Conservation (phyloP, 2,113 vertebrate genomes). For the Grallaria varia region DNA sequence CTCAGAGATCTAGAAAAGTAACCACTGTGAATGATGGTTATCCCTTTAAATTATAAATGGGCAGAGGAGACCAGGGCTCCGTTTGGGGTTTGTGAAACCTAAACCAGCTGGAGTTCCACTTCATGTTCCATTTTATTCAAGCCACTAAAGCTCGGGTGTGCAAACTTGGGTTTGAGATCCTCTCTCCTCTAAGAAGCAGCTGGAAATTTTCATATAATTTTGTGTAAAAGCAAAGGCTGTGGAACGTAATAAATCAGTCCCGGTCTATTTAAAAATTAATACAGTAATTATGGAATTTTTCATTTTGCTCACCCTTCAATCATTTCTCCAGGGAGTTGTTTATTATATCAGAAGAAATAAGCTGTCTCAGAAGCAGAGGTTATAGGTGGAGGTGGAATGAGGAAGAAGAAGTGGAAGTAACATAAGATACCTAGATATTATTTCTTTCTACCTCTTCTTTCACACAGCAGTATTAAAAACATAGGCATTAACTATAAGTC, state of each 20-base stretch:
- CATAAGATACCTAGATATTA: not conserved
- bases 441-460: not conserved
- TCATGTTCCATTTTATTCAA: not conserved
- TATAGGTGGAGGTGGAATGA: not conserved
- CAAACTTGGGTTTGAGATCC: not conserved
- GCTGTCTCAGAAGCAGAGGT: not conserved
- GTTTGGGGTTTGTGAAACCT: slow-evolving; percentile 14
- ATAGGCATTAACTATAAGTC: not conserved
- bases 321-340: not conserved
- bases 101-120: slow-evolving; percentile 25
- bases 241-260: not conserved
- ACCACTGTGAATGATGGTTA: not conserved
- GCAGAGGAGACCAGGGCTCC: not conserved
- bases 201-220: slow-evolving; percentile 26
- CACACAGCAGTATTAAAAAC: not conserved
- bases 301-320: not conserved
- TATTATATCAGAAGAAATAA: not conserved
- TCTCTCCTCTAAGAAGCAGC: not conserved
- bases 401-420: not conserved
- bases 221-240: not conserved
- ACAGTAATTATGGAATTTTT: slow-evolving; percentile 2
- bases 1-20: slow-evolving; percentile 14
- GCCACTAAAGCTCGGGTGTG: not conserved
- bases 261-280: slow-evolving; percentile 25
- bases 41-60: slow-evolving; percentile 1